Base-by-base conservation (phyloP, 2,797 vertebrate genomes). In the Chelonia mydas region DNA sequence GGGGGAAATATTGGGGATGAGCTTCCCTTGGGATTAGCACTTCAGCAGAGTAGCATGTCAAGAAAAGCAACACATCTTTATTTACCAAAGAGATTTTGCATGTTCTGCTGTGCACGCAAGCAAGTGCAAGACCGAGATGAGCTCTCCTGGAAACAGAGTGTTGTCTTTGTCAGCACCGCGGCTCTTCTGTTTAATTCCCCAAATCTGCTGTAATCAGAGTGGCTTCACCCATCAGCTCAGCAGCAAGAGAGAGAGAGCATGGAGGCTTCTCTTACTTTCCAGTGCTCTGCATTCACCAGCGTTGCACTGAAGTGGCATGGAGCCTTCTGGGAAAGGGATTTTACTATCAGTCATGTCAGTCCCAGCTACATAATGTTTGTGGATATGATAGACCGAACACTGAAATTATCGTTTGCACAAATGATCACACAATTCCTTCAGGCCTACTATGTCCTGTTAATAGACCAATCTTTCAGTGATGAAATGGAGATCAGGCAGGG, bases 331-430 rank as follows among this genome's bases (percentile, higher is more conserved):
- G 91, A 95, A 90, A 91, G 90, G 94, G 84, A 95, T 90, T 92
- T 50, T 90, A 51, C 92, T 92, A 96, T 96, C 97, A 95, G 87
- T 98, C 97, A 97, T 83, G 93, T 95, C 89, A 91, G 59, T 53
- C 94, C 82, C 82, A 86, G 90, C 77, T 91, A 94, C 96, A 95
- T 97, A 96, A 95, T 97, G 96, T 97, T 98, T 97, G 98, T 79
- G 88, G 94, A 94, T 97, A 93, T 96, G 95, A 97, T 96, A 93
- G 95, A 94, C 94, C 90, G 97, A 97, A 97, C 92, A 97, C 96
- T 97, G 97, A 98, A 98, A 98, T 98, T 98, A 97, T 96, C 94
- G 96, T 97, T 98, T 97, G 96, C 98, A 95, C 96, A 98, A 98
- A 98, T 97, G 97, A 98, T 97, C 83, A 49, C 91, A 94, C 96